A percentile compares a stretch with the other conserved stretches of the same genome.
Conservation (phyloP, 1,140 invertebrate genomes). For the Zaprionus camerounensis region DNA sequence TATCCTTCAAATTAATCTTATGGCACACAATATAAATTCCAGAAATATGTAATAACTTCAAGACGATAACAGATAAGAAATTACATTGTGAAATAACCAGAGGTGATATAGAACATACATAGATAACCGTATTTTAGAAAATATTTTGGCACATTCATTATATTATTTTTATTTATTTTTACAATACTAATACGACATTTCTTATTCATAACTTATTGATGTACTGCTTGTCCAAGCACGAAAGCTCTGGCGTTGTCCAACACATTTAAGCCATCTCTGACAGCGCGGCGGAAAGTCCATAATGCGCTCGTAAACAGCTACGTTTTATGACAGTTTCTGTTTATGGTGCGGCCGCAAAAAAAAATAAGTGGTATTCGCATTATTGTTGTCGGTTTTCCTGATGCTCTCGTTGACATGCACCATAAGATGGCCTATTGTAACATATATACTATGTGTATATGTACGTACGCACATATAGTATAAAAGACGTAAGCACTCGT, state of each 20-base stretch:
- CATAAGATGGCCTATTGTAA: not conserved
- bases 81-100: not conserved
- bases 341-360: conserved; percentile 37
- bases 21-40: not conserved
- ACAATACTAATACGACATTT: conserved; percentile 15
- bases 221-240: not conserved
- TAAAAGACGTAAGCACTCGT: not conserved
- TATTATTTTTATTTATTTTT: not conserved
- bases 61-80: not conserved
- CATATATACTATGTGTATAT: not conserved
- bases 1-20: conserved; percentile 5
- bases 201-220: conserved; percentile 59
- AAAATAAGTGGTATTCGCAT: conserved; percentile 44
- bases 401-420: conserved; percentile 16
- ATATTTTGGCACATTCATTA: not conserved
- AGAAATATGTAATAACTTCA: not conserved
- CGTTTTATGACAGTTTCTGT: conserved; percentile 61
- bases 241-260: conserved; percentile 36
- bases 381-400: conserved; percentile 17
- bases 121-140: not conserved
- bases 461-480: not conserved
- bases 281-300: conserved; percentile 30
- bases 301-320: conserved; percentile 53
- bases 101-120: not conserved
- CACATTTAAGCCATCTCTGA: conserved; percentile 54